phyloP scores from a whole-genome alignment of 2,113 vertebrate species.

The Odobenus rosmarus region DNA sequence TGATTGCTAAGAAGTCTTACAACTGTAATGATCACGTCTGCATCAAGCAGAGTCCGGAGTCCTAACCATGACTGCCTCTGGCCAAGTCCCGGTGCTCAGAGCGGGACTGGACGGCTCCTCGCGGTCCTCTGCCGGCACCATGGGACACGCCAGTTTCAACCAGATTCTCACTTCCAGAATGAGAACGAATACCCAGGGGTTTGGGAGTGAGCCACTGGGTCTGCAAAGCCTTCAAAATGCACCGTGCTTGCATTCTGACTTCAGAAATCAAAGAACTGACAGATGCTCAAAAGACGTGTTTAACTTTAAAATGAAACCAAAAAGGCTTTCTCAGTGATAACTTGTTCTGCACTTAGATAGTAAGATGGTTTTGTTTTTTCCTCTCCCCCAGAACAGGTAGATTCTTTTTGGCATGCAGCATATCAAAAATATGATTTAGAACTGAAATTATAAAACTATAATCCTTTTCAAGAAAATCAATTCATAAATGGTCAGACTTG shows the following conservation, averaged over 20 bases:
- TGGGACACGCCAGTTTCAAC: rapidly evolving
- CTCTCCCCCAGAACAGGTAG: neutral
- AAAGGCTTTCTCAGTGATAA: neutral
- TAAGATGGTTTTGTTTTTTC: neutral
- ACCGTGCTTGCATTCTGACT: neutral
- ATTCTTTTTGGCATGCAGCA: conserved; percentile 70
- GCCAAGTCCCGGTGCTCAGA: rapidly evolving
- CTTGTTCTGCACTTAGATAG: neutral
- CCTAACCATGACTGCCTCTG: neutral
- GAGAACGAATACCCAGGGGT: rapidly evolving
- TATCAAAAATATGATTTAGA: conserved; percentile 31
- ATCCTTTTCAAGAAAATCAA: neutral
- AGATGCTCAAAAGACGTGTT: neutral
- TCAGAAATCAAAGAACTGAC: neutral
- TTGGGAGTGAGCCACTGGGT: neutral
- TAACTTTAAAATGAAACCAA: neutral
- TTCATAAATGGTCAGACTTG: neutral
- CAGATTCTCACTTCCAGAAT: neutral
- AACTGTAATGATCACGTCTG: neutral
- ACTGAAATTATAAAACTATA: neutral
- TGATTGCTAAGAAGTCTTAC: conserved; percentile 50
- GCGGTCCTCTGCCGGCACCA: rapidly evolving
- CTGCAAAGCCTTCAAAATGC: neutral
- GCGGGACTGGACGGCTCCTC: rapidly evolving
- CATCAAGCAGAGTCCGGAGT: neutral